Base-by-base conservation (phyloP, 2,113 vertebrate species). In the Engystomops pustulosus region DNA sequence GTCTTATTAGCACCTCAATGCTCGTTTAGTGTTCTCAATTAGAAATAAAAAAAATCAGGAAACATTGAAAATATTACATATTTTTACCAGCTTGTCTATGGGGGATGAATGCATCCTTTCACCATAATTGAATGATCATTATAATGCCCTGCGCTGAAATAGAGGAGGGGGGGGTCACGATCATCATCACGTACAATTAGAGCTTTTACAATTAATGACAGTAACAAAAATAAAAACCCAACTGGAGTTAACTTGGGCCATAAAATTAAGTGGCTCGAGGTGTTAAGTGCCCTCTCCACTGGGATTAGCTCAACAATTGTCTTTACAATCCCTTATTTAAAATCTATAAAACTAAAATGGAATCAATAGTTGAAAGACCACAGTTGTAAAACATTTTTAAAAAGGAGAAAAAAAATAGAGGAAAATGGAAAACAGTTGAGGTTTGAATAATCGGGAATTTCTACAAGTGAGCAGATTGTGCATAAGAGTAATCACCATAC, bases 1-100 rank as follows among this genome's bases (percentile, higher is more conserved):
- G 91, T 91, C 90, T 95, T 94, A 93, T 94, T 95, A 95, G 95
- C 94, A 95, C 93, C 92, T 93, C 91, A 94, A 96, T 96, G 93
- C 93, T 90, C 93, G 88, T 92, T 94, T 91, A 90, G 91, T 90
- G 93, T 89, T 93, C 91, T 91, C 92, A 90, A 91, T 90, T 92
- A 91, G 85, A 86, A 87, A 23, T 70, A 86, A 91, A 91, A 91
- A 82, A 69, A 91, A 88, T 88, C 91, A 91, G 90, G 88, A 88
- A 91, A 92, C 89, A 91, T 91, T 92, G 88, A 79, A 80, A 88
- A 90, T 88, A 86, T 89, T 87, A 68, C 79, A 86, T 69, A 80
- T 88, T 87, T 87, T 87, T 89, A 87, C 85, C 85, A 74, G 86
- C 83, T 65, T 1, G 0, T 51, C 81, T 86, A 81, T 25, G 49